phyloP scores from a whole-genome alignment of 2,797 vertebrate species.

The Orestias chungarensis region DNA sequence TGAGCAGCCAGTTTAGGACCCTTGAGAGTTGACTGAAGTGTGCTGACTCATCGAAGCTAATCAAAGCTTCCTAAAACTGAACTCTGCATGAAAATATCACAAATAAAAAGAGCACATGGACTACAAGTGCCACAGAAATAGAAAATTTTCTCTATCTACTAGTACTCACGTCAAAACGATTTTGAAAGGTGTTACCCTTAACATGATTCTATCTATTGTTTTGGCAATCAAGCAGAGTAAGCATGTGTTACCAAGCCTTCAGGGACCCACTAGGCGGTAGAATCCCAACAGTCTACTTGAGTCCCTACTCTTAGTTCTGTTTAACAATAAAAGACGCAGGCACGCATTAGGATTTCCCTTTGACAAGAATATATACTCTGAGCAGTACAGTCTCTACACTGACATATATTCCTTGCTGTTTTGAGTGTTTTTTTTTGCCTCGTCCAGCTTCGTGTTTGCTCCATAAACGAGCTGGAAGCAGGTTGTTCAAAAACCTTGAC shows the following conservation, averaged over 20 bases:
- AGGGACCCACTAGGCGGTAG: not conserved
- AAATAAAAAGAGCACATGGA: constrained; percentile 9
- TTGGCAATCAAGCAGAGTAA: not conserved
- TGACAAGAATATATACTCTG: not conserved
- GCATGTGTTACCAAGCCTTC: not conserved
- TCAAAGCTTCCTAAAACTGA: constrained; percentile 45
- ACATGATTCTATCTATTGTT: not conserved
- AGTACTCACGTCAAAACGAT: not conserved
- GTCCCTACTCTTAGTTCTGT: not conserved
- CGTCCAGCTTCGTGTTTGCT: not conserved
- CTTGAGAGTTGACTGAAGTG: constrained; percentile 65
- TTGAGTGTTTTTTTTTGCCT: not conserved
- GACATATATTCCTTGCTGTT: not conserved
- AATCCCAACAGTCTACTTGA: not conserved
- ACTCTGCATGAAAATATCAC: constrained; percentile 33
- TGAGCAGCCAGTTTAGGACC: constrained; percentile 42
- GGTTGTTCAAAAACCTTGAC: not conserved
- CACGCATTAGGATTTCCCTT: not conserved
- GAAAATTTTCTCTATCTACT: not conserved
- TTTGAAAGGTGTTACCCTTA: too few relatives aligned
- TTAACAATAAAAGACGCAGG: not conserved
- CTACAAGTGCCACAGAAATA: not conserved
- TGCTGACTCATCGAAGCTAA: constrained; percentile 53
- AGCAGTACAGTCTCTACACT: constrained; percentile 4
- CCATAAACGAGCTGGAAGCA: constrained; percentile 6